phyloP scores from a whole-genome alignment of 2,113 vertebrate species.

The Tragelaphus strepsiceros region DNA sequence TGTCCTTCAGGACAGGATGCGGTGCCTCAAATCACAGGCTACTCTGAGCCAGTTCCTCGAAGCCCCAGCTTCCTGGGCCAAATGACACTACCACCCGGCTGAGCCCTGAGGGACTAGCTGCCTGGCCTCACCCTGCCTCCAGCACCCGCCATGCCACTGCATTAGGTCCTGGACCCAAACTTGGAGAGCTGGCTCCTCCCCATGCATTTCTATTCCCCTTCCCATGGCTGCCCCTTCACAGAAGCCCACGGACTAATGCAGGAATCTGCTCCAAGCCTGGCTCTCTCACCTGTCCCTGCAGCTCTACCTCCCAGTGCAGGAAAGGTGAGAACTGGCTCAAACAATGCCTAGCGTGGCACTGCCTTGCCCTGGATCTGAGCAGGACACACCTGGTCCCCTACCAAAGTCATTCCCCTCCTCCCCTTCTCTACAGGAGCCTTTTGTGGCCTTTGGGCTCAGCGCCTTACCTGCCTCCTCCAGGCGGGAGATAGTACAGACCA shows the following conservation, averaged over 20 bases:
- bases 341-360: rapidly evolving
- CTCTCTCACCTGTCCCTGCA: rapidly evolving
- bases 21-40: neutral
- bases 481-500: neutral
- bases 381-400: rapidly evolving
- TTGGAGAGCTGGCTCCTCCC: neutral
- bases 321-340: neutral
- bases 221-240: neutral
- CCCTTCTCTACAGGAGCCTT: rapidly evolving
- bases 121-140: rapidly evolving
- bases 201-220: rapidly evolving
- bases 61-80: neutral
- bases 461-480: neutral
- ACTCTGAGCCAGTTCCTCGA: rapidly evolving
- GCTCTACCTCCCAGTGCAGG: neutral
- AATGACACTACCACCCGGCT: rapidly evolving
- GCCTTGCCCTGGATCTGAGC: neutral
- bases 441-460: neutral
- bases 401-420: neutral
- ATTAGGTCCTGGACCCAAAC: neutral
- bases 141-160: rapidly evolving
- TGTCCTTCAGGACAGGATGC: too few relatives aligned
- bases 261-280: neutral
- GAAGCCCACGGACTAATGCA: rapidly evolving
- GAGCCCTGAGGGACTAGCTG: rapidly evolving